Conservation (phyloP, 2,113 vertebrate genomes). For the Kryptolebias marmoratus region DNA sequence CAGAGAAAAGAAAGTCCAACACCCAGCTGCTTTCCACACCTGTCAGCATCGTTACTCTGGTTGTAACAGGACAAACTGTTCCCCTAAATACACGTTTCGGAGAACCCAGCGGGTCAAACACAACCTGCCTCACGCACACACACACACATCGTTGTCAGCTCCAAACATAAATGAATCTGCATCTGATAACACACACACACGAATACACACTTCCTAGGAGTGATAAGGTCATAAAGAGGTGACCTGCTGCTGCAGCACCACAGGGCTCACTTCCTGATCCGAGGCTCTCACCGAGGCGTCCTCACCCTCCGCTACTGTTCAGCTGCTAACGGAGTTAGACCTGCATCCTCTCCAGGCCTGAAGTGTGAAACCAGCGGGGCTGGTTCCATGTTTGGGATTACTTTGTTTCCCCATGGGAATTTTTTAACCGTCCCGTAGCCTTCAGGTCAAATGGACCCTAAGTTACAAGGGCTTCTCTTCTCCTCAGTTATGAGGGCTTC, state of each 20-base stretch:
- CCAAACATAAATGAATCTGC: conserved; percentile 8
- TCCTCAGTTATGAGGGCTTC: too few species aligned
- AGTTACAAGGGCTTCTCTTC: too few species aligned
- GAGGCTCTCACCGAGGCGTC: conserved; percentile 40
- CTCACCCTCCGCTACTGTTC: conserved; percentile 16
- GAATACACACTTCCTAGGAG: conserved; percentile 40
- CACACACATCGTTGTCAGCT: conserved; percentile 9
- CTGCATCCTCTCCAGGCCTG: neutral
- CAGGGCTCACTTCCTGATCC: conserved; percentile 68
- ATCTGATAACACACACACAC: neutral
- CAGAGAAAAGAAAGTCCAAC: conserved; percentile 16
- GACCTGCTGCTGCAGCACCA: conserved; percentile 68
- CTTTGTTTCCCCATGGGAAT: neutral
- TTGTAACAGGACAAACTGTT: conserved; percentile 20
- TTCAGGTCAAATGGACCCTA: too few species aligned
- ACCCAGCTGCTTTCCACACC: conserved; percentile 19
- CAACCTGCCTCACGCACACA: conserved; percentile 24
- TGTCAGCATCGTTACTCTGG: conserved; percentile 4
- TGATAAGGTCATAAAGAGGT: conserved; percentile 66
- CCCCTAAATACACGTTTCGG: conserved; percentile 36
- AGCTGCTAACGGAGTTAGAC: conserved; percentile 21
- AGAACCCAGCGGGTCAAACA: conserved; percentile 35
- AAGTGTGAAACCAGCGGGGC: conserved; percentile 6
- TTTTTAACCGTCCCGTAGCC: neutral
- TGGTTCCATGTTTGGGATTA: conserved; percentile 21